Evolutionary conservation across 2,113 vertebrate species (phyloP), one percentile per base, ranked within the genome.

Genomic region (Oryzias celebensis): DNA sequence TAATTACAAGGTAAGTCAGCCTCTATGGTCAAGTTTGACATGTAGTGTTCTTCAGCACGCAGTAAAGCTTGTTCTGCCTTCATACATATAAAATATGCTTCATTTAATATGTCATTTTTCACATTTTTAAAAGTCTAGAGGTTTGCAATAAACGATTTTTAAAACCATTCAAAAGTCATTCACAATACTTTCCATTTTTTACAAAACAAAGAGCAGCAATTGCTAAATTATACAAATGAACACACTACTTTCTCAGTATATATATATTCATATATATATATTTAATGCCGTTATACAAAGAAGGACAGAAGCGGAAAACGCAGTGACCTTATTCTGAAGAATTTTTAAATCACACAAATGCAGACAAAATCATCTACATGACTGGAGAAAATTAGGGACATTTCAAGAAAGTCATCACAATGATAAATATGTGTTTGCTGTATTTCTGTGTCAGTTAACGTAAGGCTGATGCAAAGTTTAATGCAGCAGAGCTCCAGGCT

Each of bases 221-320:
- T 89, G 92, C 93, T 93, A 93, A 95, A 96, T 97, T 94, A 94
- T 94, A 98, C 94, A 96, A 94, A 96, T 95, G 92, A 93, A 96
- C 94, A 92, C 94, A 92, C 92, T 92, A 95, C 82, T 87, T 86
- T 81, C 80, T 88, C 76, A 41, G 56, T 86, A 87, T 90, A 86
- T 36, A 36, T 36, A 36, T 36, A 12, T 36, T 12, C 36, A 36
- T 36, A 36, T 36, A 36, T 36, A 36, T 36, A 36, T 36, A 36
- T 90, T 87, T 84, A 90, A 89, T 87, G 81, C 85, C 85, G 65
- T 84, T 89, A 79, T 90, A 87, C 83, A 87, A 77, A 78, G 26
- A 68, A 23, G 42, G 70, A 79, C 44, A 73, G 24, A 52, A 36
- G 52, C 52, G 17, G 41, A 58, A 68, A 4, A 53, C 62, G 56